Percentiles rank a stretch among this genome's conserved stretches.
Conservation (phyloP, 2,888 invertebrate species). For the Morinoia aosen region DNA sequence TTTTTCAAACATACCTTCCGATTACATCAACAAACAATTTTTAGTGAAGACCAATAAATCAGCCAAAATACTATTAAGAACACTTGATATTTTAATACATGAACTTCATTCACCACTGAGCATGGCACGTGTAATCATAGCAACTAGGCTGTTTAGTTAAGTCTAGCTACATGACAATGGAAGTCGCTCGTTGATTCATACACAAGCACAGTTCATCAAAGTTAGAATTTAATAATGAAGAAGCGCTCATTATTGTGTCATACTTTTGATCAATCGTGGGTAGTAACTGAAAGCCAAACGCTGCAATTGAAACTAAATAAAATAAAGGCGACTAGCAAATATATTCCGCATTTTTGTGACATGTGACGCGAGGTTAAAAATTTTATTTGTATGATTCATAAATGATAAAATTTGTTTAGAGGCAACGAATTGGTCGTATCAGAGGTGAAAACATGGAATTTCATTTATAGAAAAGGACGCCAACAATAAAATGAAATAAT, state of each 20-base stretch:
- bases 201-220: not conserved
- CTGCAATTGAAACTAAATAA: no score
- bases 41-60: not conserved
- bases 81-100: not conserved
- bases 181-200: not conserved
- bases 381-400: no score
- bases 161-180: not conserved
- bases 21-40: not conserved
- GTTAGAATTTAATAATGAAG: not conserved
- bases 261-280: not conserved
- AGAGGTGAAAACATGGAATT: no score
- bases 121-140: not conserved
- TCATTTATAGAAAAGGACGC: no score
- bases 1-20: not conserved
- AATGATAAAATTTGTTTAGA: no score
- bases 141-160: not conserved
- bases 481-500: no score
- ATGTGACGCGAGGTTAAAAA: no score
- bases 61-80: not conserved
- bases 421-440: no score
- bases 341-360: no score
- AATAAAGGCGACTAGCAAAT: no score
- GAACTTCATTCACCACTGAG: not conserved
- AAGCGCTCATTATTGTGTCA: not conserved
- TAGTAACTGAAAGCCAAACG: not conserved